Evolutionary conservation across 2,797 vertebrate genomes (phyloP).

Genomic region (Smutsia gigantea): DNA sequence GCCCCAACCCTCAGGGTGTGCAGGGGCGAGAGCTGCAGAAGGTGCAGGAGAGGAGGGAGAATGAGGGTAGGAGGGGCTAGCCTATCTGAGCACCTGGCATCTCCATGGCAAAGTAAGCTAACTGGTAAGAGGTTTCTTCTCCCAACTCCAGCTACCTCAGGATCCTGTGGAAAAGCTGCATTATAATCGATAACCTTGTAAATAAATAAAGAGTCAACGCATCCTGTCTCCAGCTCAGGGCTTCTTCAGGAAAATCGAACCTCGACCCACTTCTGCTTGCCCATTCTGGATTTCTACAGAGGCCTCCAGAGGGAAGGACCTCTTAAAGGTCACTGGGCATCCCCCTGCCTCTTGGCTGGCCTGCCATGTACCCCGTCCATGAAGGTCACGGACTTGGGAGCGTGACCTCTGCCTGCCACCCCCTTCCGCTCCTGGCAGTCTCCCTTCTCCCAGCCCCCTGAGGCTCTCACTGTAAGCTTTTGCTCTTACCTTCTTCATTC

Average conservation of each 20-base stretch:
- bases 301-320: neutral
- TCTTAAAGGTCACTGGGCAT: conserved; percentile 20
- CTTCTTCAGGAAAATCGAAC: conserved; percentile 70
- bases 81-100: neutral
- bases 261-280: conserved; percentile 64
- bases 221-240: conserved; percentile 60
- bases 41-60: neutral
- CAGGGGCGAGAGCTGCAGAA: neutral
- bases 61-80: neutral
- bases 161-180: conserved; percentile 78
- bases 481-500: neutral
- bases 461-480: neutral
- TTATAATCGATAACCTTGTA: conserved; percentile 80
- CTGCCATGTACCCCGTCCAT: neutral
- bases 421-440: neutral
- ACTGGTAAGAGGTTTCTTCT: conserved; percentile 16
- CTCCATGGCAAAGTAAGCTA: conserved; percentile 37
- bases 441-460: neutral
- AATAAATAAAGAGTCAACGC: conserved; percentile 78
- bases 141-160: conserved; percentile 14
- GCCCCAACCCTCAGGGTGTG: neutral
- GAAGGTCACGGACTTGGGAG: neutral
- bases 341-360: neutral
- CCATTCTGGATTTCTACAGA: conserved; percentile 54
- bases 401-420: neutral